Evolutionary conservation across 2,797 vertebrate genomes (phyloP), one percentile per base, ranked within the genome.

Genomic region (Cyprinella venusta): DNA sequence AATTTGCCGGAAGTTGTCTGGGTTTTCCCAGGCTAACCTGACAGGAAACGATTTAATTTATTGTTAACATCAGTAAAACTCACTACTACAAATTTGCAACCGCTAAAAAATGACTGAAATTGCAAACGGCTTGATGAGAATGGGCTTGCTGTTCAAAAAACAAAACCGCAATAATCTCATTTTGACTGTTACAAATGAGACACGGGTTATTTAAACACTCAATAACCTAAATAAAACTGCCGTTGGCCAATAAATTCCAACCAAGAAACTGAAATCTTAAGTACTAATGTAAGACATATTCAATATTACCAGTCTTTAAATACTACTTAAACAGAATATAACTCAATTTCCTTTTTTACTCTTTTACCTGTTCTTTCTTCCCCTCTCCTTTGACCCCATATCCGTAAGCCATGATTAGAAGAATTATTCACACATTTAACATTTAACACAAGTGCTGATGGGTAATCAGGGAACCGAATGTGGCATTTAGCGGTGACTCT

Each of bases 341-440:
- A 75, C 30, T 65, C n/a, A 91, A 2, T 33, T 19, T 48, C 21
- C 36, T 52, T 48, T 79, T n/a, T 24, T 8, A 7, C 61, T 68
- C 50, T 67, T 30, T 33, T 61, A 68, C 38, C 7, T 45, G 26
- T 81, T 80, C 79, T 82, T 88, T 86, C 72, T 5, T 45, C 38
- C 24, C 10, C 3, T 24, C 76, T 76, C 81, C 76, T 83, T 48
- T 67, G 88, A 85, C 87, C 90, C 86, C 87, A 75, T 88, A 81
- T 82, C 90, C 88, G 86, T 87, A 91, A 91, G 91, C 92, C 92
- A 94, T 94, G 92, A 95, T 95, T 93, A 95, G 92, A 83, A 90
- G 68, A 89, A 82, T 90, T 88, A 91, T 91, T 92, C 90, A 89
- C 90, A 90, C 91, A 90, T 93, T 92, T 95, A 95, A 95, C 94